Evolutionary conservation across 2,113 vertebrate species (phyloP), one percentile per base, ranked within the genome.

Genomic region (Siphamia tubifer): DNA sequence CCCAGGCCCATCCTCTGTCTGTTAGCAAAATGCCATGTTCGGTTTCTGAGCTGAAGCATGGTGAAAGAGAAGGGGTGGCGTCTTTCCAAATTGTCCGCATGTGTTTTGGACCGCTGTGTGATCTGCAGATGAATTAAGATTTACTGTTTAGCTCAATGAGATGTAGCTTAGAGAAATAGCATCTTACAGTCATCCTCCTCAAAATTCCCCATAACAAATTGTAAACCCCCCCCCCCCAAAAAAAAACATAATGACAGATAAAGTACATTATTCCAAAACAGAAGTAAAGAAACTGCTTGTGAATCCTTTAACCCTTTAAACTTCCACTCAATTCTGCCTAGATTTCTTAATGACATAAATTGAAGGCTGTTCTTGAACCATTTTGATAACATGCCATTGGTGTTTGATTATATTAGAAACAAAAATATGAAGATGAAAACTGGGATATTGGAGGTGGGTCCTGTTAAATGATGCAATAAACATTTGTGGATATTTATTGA

Each of bases 1-100:
- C 87, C 83, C 87, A 88, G 61, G 43, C 73, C 82, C 75, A 78
- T 86, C 74, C 83, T 83, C 79, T 62, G 79, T 86, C 87, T 87
- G 76, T 86, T 85, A 82, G 64, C 87, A 74, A 61, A 65, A 60
- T 65, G 73, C 87, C 75, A 81, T 79, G 81, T 81, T 73, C 61
- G 72, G 79, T 12, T 48, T 79, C 86, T 66, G 40, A 79, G 53
- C 43, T 43, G 54, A 77, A 67, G 63, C 58, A 24, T 74, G 68
- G 54, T 77, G 81, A 82, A 71, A 87, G 81, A 82, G 69, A 77
- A 62, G 13, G 45, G 70, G 63, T 19, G 45, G 32, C 63, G 68
- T 16, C 48, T 68, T 79, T 68, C 65, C 76, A 81, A 70, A 38
- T 2, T 2, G 45, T 67, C 36, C 68, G 20, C 64, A 4, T 83